phyloP scores from a whole-genome alignment of 2,888 invertebrate genomes.

The Cantharis rustica region DNA sequence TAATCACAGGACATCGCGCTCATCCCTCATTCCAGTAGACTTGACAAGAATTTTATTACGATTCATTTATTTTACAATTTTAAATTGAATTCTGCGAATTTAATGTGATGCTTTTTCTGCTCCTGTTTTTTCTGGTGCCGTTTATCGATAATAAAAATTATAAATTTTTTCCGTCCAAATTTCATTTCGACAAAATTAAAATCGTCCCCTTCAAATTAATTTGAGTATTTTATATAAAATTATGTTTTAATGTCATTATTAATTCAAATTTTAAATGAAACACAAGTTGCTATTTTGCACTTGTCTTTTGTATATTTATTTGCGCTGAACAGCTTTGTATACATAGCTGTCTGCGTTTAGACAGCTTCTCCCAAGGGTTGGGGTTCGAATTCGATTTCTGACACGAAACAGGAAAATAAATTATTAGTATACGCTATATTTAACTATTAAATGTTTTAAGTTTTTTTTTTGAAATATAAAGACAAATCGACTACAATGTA shows the following conservation, averaged over 20 bases:
- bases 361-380: conserved; percentile 28
- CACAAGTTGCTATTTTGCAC: conserved; percentile 28
- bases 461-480: background rate
- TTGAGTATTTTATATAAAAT: background rate
- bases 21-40: conserved; percentile 49
- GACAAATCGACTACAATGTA: background rate
- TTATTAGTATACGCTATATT: conserved; percentile 22
- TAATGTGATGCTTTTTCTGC: conserved; percentile 25
- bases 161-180: conserved; percentile 16
- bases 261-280: conserved; percentile 9
- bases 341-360: conserved; percentile 33
- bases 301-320: conserved; percentile 31
- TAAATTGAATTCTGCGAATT: conserved; percentile 52
- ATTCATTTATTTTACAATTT: conserved; percentile 48
- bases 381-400: conserved; percentile 30
- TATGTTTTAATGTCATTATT: conserved; percentile 10
- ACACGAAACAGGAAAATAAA: conserved; percentile 30
- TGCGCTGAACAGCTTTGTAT: conserved; percentile 28
- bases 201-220: background rate
- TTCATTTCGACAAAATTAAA: conserved; percentile 3
- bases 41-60: conserved; percentile 49
- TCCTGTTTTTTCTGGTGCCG: conserved; percentile 37
- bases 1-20: conserved; percentile 44
- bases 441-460: background rate
- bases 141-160: conserved; percentile 30